A percentile compares a stretch with the other conserved stretches of the same genome.
These are phyloP conservation scores for Lasioglossum vierecki DNA, from an alignment of 2,888 invertebrate genomes.

Conservation along the genomic window DNA sequence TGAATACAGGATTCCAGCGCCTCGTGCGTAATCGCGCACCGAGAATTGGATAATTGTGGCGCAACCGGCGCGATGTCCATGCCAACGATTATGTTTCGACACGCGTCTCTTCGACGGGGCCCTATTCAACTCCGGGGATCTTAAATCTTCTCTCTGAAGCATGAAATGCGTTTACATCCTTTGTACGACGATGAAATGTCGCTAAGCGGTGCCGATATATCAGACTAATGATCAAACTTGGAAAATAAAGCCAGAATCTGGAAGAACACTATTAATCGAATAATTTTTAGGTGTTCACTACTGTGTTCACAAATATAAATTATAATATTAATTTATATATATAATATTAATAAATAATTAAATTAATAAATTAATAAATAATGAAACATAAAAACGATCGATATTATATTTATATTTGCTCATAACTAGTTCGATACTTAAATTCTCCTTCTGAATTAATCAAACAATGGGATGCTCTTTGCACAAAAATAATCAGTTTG, in stretches of 20 bases:
- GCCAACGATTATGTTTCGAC: neutral
- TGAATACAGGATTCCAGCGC: slow-evolving; percentile 14
- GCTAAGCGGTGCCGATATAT: neutral
- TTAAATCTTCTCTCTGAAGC: neutral
- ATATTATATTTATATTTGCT: no score
- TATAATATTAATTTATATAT: no score
- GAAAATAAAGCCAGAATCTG: neutral
- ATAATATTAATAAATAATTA: no score
- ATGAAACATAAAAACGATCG: no score
- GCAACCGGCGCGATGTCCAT: neutral
- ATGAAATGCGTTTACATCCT: neutral
- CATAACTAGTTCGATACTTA: neutral
- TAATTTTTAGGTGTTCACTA: neutral
- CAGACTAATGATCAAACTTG: neutral
- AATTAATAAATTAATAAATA: no score
- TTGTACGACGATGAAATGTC: neutral
- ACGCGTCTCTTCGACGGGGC: neutral
- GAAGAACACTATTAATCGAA: neutral
- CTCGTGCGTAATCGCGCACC: neutral
- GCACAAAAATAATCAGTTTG: neutral
- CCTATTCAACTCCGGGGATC: neutral
- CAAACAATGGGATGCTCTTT: neutral
- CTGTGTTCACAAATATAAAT: neutral
- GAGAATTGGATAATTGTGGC: slow-evolving; percentile 33
- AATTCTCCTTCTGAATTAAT: neutral